Conservation (phyloP, 2,888 invertebrate species). For the Stegophylla sp. region DNA sequence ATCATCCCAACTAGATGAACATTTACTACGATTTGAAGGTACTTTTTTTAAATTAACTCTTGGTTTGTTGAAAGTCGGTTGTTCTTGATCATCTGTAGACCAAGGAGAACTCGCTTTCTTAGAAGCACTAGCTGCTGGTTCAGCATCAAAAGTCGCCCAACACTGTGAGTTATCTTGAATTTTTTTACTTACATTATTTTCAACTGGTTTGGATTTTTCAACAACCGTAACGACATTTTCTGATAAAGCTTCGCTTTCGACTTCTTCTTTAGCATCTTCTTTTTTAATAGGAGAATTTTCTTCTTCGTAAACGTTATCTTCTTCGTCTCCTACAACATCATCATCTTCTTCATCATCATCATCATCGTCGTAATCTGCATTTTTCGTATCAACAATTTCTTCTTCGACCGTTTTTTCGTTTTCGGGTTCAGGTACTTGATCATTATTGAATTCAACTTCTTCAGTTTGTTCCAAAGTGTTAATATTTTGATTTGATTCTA, state of each 20-base stretch:
- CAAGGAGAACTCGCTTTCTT: constrained; percentile 55
- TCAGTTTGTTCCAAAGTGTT: constrained; percentile 17
- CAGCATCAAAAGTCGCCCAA: constrained; percentile 58
- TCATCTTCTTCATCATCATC: constrained; percentile 45
- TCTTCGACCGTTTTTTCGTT: constrained; percentile 33
- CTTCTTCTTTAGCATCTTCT: constrained; percentile 63
- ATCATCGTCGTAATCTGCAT: constrained; percentile 7
- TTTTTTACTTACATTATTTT: constrained; percentile 60
- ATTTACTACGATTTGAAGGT: constrained; percentile 61
- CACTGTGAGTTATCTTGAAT: constrained; percentile 38
- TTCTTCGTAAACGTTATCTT: constrained; percentile 60
- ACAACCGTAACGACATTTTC: constrained; percentile 62
- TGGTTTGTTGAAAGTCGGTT: constrained; percentile 61
- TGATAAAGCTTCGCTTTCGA: constrained; percentile 64
- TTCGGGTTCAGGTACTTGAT: constrained; percentile 9
- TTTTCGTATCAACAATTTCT: constrained; percentile 22
- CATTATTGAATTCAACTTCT: constrained; percentile 18
- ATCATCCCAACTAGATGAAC: constrained; percentile 63
- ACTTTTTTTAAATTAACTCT: constrained; percentile 63
- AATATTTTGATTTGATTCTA: constrained; percentile 1
- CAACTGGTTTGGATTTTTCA: constrained; percentile 62
- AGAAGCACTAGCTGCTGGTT: background rate
- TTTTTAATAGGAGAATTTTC: constrained; percentile 63
- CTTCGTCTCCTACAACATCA: constrained; percentile 10
- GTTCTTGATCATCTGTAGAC: constrained; percentile 61